Evolutionary conservation across 92 coral and sea anemone species (phyloP).

Genomic region (Micromussa lordhowensis): DNA sequence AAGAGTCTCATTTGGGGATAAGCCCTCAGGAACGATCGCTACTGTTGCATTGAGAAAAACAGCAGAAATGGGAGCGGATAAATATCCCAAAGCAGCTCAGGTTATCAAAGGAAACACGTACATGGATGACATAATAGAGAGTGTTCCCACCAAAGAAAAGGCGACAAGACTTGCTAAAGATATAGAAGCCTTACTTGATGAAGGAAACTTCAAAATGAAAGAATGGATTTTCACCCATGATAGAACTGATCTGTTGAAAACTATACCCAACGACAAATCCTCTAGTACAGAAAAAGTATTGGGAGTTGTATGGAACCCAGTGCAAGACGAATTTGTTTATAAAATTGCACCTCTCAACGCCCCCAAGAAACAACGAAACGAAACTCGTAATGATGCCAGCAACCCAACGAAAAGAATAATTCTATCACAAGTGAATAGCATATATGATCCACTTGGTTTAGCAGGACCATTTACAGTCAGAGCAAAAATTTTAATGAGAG

Average conservation of each 20-base stretch:
- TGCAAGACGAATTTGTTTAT: background rate
- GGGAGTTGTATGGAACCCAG: background rate
- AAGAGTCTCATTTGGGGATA: slow-evolving; percentile 52
- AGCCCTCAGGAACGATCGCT: slow-evolving; percentile 39
- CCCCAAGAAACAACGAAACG: slow-evolving; percentile 9
- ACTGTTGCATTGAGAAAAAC: slow-evolving; percentile 11
- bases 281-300: background rate
- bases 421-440: slow-evolving; percentile 63
- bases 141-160: background rate
- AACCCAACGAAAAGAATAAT: slow-evolving; percentile 66
- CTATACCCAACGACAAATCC: background rate
- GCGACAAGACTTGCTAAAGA: background rate
- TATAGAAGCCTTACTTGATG: background rate
- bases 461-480: slow-evolving; percentile 68
- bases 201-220: slow-evolving; percentile 17
- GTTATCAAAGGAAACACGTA: background rate
- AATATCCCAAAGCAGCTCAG: slow-evolving; percentile 8
- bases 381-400: slow-evolving; percentile 27
- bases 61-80: background rate
- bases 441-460: slow-evolving; percentile 68
- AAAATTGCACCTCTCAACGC: slow-evolving; percentile 25
- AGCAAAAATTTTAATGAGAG: slow-evolving; percentile 68
- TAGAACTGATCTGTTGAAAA: background rate
- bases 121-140: slow-evolving; percentile 10
- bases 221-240: slow-evolving; percentile 7